Conservation (phyloP, 2,113 vertebrate species). For the Atractosteus spatula region DNA sequence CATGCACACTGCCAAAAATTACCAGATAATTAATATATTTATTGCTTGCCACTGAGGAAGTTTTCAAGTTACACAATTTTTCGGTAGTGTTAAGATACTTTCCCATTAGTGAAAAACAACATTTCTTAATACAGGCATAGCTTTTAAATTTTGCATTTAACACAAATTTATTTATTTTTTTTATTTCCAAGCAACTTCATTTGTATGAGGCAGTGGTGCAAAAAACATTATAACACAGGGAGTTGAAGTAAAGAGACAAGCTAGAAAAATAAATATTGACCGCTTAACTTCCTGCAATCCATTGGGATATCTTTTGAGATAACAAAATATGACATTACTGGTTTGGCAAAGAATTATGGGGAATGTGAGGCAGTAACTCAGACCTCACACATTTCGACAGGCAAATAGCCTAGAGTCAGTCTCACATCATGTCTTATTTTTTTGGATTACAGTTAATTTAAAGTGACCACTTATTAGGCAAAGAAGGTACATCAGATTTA, state of each 20-base stretch:
- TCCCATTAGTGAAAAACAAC: too few species aligned
- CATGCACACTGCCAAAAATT: too few species aligned
- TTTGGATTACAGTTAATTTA: constrained; percentile 32
- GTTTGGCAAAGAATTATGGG: constrained; percentile 16
- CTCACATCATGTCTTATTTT: constrained; percentile 8
- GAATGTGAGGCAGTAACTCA: constrained; percentile 14
- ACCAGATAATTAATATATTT: too few species aligned
- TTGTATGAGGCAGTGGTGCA: constrained; percentile 44
- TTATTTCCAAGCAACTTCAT: constrained; percentile 54
- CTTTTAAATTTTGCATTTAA: too few species aligned
- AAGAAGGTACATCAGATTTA: constrained; percentile 40
- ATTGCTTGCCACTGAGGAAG: too few species aligned
- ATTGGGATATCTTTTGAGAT: not conserved
- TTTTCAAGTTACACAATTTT: too few species aligned
- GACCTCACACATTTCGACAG: not conserved
- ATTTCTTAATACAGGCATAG: too few species aligned
- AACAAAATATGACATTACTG: constrained; percentile 27
- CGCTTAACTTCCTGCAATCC: not conserved
- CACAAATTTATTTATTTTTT: constrained; percentile 29
- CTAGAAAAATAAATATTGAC: constrained; percentile 26
- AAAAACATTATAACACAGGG: too few species aligned
- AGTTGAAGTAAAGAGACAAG: too few species aligned
- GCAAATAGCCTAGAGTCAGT: constrained; percentile 1
- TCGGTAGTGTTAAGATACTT: too few species aligned
- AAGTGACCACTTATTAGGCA: constrained; percentile 47